Conservation (phyloP, 1,140 invertebrate genomes). For the Sesamia nonagrioides region DNA sequence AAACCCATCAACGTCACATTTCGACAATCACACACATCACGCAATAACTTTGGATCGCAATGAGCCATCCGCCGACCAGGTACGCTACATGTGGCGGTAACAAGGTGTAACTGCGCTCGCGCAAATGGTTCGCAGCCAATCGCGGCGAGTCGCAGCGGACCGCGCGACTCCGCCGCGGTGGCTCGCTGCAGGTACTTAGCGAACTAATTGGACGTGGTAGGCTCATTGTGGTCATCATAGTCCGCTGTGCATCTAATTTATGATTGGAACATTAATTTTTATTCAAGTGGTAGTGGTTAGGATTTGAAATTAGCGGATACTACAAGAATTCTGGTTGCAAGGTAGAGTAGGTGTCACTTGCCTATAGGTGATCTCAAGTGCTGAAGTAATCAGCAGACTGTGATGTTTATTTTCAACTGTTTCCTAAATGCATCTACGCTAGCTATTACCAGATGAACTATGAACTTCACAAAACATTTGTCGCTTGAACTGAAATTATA, state of each 20-base stretch:
- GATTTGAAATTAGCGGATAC: background rate
- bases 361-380: no score
- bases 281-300: constrained; percentile 9
- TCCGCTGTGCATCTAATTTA: constrained; percentile 37
- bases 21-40: constrained; percentile 3
- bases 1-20: background rate
- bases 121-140: constrained; percentile 56
- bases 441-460: no score
- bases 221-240: constrained; percentile 36
- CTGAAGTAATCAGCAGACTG: background rate
- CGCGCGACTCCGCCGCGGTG: constrained; percentile 18
- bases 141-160: constrained; percentile 46
- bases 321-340: no score
- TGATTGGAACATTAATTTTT: constrained; percentile 41
- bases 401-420: background rate
- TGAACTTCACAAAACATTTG: background rate
- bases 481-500: background rate
- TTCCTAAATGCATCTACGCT: background rate
- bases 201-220: constrained; percentile 46
- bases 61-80: constrained; percentile 31
- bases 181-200: constrained; percentile 40
- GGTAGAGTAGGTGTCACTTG: no score
- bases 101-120: constrained; percentile 54
- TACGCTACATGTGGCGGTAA: constrained; percentile 58
- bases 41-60: constrained; percentile 37